Conservation (phyloP, 1,140 invertebrate genomes). For the Cydia pomonella region DNA sequence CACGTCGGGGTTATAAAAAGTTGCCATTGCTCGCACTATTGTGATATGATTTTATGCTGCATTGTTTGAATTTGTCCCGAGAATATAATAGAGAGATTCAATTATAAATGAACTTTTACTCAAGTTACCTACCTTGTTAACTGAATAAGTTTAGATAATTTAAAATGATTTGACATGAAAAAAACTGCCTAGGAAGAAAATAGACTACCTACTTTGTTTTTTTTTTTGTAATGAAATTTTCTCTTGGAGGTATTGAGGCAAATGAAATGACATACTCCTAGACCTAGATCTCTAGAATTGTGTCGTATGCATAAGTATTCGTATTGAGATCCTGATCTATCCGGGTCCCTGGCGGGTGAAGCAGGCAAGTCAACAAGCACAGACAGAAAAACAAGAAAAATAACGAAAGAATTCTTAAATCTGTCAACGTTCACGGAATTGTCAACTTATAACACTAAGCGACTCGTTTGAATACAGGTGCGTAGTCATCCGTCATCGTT, state of each 20-base stretch:
- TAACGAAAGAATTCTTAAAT: conserved; percentile 7
- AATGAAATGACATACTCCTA: background rate
- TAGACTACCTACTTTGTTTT: too few species aligned
- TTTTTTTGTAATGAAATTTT: too few species aligned
- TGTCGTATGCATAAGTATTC: too few species aligned
- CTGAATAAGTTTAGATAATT: too few species aligned
- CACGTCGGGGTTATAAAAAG: conserved; percentile 36
- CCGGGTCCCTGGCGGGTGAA: background rate
- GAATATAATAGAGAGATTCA: background rate
- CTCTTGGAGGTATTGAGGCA: too few species aligned
- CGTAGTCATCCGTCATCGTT: conserved; percentile 37
- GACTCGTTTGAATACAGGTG: conserved; percentile 25
- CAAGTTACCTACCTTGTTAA: background rate
- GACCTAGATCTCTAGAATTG: too few species aligned
- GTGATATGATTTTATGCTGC: conserved; percentile 5
- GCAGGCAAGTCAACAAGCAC: too few species aligned
- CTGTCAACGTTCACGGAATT: conserved; percentile 27
- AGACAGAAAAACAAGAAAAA: background rate
- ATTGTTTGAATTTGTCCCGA: conserved; percentile 9
- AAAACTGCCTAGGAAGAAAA: too few species aligned
- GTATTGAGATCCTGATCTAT: too few species aligned
- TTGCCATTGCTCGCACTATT: conserved; percentile 24
- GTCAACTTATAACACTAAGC: conserved; percentile 28
- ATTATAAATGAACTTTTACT: background rate
- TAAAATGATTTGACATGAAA: too few species aligned